phyloP scores from a whole-genome alignment of 2,797 vertebrate species.

The Myotis planiceps region DNA sequence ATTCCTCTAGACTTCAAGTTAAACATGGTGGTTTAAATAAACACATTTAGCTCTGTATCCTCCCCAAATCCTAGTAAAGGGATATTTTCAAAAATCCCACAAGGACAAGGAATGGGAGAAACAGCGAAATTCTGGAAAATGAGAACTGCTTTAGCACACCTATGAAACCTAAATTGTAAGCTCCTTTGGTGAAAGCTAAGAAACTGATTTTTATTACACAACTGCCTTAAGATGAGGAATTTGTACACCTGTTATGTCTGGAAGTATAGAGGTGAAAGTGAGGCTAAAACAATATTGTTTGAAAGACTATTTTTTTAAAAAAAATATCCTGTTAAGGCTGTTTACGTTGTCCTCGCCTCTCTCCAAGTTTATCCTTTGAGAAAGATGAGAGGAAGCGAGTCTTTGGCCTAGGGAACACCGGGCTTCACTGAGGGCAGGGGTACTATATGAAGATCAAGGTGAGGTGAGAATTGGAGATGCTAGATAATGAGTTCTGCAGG shows the following conservation, averaged over 20 bases:
- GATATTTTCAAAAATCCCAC: not conserved
- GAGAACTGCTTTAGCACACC: not conserved
- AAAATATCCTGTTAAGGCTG: not conserved
- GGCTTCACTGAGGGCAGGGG: not conserved
- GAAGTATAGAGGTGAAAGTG: not conserved
- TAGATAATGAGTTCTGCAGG: not conserved
- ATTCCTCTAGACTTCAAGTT: not conserved
- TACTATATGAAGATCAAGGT: not conserved
- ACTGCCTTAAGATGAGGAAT: not conserved
- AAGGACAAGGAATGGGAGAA: not conserved
- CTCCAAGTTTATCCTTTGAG: not conserved
- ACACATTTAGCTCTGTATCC: not conserved
- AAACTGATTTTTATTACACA: not conserved
- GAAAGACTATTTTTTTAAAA: not conserved
- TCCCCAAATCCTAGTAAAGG: not conserved
- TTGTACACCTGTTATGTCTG: not conserved
- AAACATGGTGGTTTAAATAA: not conserved
- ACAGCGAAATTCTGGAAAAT: not conserved
- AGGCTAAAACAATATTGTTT: not conserved
- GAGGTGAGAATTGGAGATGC: not conserved
- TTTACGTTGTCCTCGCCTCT: not conserved
- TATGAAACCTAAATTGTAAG: not conserved
- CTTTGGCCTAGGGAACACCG: not conserved
- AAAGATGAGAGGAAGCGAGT: not conserved
- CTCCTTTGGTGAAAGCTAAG: not conserved